phyloP scores from a whole-genome alignment of 2,113 vertebrate genomes.

The Castor canadensis region DNA sequence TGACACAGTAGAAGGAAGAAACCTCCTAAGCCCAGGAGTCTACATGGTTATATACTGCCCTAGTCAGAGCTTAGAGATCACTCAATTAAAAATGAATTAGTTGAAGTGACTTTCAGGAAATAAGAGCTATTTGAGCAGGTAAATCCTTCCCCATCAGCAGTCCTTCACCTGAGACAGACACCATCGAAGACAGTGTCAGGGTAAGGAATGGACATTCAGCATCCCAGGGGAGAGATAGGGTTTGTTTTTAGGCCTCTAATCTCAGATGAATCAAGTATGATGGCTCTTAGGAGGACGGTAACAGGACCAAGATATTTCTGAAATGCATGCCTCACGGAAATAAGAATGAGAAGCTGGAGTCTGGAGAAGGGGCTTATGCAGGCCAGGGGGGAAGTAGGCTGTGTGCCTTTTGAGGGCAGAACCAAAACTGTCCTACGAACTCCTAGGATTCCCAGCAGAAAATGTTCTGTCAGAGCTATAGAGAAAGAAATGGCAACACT shows the following conservation, averaged over 20 bases:
- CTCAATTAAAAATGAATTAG: slow-evolving; percentile 60
- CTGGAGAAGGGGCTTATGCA: neutral
- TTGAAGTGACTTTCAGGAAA: slow-evolving; percentile 32
- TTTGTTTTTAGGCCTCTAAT: neutral
- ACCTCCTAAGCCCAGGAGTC: neutral
- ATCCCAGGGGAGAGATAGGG: neutral
- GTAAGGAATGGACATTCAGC: neutral
- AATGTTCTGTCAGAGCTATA: neutral
- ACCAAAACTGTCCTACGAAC: neutral
- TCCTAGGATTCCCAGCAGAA: neutral
- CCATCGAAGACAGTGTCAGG: neutral
- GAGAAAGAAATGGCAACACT: neutral
- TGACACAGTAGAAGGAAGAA: neutral
- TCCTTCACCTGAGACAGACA: neutral
- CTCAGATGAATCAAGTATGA: neutral
- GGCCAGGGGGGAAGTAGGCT: neutral
- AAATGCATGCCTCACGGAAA: neutral
- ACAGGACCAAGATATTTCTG: neutral
- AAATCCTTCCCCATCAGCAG: neutral
- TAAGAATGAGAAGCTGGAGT: neutral
- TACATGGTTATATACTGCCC: neutral
- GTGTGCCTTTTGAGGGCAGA: neutral
- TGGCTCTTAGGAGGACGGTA: neutral
- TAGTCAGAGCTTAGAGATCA: slow-evolving; percentile 43
- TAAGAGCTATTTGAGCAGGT: slow-evolving; percentile 28